Conservation (phyloP, 64 coral and sea anemone species). For the Stichodactyla helianthus region DNA sequence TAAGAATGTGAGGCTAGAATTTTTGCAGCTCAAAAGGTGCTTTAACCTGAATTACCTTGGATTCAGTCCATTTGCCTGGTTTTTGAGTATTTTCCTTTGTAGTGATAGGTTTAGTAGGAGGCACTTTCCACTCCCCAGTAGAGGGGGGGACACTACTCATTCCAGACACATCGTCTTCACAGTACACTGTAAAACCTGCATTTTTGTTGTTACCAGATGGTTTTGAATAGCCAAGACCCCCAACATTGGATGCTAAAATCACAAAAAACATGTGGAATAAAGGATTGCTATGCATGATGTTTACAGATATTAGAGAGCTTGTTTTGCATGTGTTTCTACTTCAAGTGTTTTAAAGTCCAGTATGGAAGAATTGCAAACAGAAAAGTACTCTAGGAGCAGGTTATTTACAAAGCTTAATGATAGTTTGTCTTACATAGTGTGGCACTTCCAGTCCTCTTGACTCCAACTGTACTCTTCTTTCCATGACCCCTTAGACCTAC, state of each 20-base stretch:
- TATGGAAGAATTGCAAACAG: too few relatives aligned
- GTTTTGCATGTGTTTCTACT: background rate
- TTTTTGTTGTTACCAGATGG: slow-evolving; percentile 25
- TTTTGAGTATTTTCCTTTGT: slow-evolving; percentile 80
- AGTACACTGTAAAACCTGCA: slow-evolving; percentile 58
- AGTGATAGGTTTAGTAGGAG: slow-evolving; percentile 64
- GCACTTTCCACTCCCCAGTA: slow-evolving; percentile 73
- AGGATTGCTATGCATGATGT: background rate
- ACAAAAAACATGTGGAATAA: background rate
- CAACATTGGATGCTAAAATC: slow-evolving; percentile 36
- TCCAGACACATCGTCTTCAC: slow-evolving; percentile 30
- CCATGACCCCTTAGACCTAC: slow-evolving; percentile 62
- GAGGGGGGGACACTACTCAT: slow-evolving; percentile 45
- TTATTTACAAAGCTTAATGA: too few relatives aligned
- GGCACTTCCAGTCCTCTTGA: slow-evolving; percentile 59
- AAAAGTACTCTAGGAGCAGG: too few relatives aligned
- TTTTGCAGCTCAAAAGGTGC: background rate
- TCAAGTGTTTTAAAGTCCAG: background rate
- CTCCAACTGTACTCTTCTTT: slow-evolving; percentile 79
- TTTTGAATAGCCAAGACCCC: slow-evolving; percentile 23
- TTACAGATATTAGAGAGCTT: background rate
- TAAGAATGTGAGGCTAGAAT: background rate
- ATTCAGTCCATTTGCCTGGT: slow-evolving; percentile 71
- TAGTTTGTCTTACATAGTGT: slow-evolving; percentile 31
- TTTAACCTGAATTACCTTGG: slow-evolving; percentile 35